Evolutionary conservation across 2,113 vertebrate species (phyloP).

Genomic region (Addax nasomaculatus): DNA sequence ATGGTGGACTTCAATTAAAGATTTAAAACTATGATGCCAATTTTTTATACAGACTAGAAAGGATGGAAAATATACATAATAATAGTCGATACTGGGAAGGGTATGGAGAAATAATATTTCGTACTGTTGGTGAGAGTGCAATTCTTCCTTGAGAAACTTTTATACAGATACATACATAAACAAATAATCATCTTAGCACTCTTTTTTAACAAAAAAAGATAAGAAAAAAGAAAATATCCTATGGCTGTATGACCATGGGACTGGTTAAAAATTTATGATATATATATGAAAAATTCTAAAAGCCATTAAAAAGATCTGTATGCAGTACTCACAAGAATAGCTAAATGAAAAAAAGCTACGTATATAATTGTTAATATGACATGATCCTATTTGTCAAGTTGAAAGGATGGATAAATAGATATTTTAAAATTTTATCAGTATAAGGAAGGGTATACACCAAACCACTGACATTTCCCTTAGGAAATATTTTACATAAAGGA

Average conservation of each 20-base stretch:
- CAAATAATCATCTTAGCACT: background rate
- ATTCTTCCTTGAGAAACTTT: background rate
- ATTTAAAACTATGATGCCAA: background rate
- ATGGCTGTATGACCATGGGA: background rate
- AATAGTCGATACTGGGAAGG: background rate
- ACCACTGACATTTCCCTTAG: background rate
- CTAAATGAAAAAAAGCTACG: background rate
- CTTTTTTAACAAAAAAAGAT: background rate
- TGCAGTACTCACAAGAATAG: background rate
- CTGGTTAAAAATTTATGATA: background rate
- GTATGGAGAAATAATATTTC: background rate
- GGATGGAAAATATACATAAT: background rate
- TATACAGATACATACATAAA: background rate
- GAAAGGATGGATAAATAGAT: background rate
- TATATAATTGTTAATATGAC: background rate
- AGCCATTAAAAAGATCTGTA: background rate
- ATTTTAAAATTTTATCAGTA: background rate
- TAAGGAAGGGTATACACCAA: background rate
- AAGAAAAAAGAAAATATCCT: background rate
- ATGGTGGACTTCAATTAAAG: background rate
- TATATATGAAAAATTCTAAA: background rate
- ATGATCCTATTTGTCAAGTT: background rate
- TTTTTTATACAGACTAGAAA: conserved; percentile 26
- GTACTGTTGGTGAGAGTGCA: background rate
- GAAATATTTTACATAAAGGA: background rate